Percentiles rank a stretch among this genome's conserved stretches.
phyloP scores from a whole-genome alignment of 2,888 invertebrate species.

The Bellardia pandia region DNA sequence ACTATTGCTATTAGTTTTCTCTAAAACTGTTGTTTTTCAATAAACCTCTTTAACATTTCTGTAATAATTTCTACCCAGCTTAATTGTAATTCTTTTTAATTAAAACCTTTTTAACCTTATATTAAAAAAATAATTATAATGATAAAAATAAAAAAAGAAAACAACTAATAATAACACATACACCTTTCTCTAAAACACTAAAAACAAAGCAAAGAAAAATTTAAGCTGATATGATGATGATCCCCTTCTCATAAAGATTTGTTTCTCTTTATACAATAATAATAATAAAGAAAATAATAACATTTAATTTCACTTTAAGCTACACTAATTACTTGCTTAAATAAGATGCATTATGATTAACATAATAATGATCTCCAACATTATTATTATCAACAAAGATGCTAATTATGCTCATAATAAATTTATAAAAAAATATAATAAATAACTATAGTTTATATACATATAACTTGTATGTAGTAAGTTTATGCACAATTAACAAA shows the following conservation, averaged over 20 bases:
- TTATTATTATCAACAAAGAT: slow-evolving; percentile 26
- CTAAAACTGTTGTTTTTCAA: slow-evolving; percentile 9
- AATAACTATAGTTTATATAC: slow-evolving; percentile 13
- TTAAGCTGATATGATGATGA: slow-evolving; percentile 20
- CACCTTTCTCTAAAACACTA: slow-evolving; percentile 50
- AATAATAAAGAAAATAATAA: slow-evolving; percentile 36
- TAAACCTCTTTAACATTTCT: slow-evolving; percentile 7
- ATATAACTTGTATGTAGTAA: slow-evolving; percentile 36
- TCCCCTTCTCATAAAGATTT: slow-evolving; percentile 38
- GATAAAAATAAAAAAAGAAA: slow-evolving; percentile 25
- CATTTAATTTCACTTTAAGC: slow-evolving; percentile 67
- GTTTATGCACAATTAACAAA: slow-evolving; percentile 72
- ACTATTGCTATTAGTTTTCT: background rate
- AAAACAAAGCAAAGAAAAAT: slow-evolving; percentile 19
- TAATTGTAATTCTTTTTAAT: slow-evolving; percentile 45
- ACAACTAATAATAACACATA: slow-evolving; percentile 32
- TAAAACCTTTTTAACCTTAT: slow-evolving; percentile 66
- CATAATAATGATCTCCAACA: slow-evolving; percentile 35
- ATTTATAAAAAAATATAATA: slow-evolving; percentile 51
- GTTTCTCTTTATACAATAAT: background rate
- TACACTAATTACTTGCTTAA: slow-evolving; percentile 67
- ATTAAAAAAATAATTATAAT: slow-evolving; percentile 54
- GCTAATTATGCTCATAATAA: slow-evolving; percentile 47
- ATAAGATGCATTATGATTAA: slow-evolving; percentile 45
- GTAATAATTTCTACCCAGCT: slow-evolving; percentile 53